These are phyloP conservation scores for Poeciliopsis turrubarensis DNA, from an alignment of 2,113 vertebrate genomes.

Conservation along the genomic window DNA sequence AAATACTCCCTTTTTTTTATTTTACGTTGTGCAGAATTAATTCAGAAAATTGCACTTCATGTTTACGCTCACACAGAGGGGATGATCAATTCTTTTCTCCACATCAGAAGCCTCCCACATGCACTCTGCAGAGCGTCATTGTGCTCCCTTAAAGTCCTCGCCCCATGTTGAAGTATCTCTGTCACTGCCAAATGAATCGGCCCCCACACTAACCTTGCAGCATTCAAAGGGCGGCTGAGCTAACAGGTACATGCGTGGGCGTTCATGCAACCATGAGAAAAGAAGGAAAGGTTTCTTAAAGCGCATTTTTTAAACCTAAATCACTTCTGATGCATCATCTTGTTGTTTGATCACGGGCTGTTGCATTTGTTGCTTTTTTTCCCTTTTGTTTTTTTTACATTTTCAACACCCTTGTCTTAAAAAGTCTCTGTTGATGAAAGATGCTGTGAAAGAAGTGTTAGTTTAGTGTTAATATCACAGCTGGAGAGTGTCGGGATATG, in stretches of 20 bases:
- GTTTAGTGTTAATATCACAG: conserved; percentile 52
- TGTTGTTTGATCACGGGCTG: conserved; percentile 7
- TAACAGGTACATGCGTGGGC: conserved; percentile 59
- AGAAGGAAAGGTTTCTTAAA: conserved; percentile 35
- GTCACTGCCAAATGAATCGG: conserved; percentile 57
- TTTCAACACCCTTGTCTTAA: conserved; percentile 16
- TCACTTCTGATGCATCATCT: conserved; percentile 9
- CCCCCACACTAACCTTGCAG: conserved; percentile 68
- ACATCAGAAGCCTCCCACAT: conserved; percentile 59
- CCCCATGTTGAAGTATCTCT: conserved; percentile 64
- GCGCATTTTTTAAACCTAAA: conserved; percentile 13
- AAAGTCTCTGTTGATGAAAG: conserved; percentile 26
- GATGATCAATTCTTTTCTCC: conserved; percentile 40
- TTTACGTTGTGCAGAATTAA: conserved; percentile 22
- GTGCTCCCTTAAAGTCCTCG: conserved; percentile 59
- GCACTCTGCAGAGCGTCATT: conserved; percentile 51
- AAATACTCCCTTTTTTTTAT: conserved; percentile 1
- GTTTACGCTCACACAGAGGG: background rate
- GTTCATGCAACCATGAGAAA: conserved; percentile 34
- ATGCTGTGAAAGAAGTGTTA: conserved; percentile 51
- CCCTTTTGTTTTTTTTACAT: background rate
- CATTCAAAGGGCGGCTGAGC: conserved; percentile 56
- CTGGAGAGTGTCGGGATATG: conserved; percentile 29
- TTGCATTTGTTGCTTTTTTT: background rate
- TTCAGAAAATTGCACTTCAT: conserved; percentile 20